Conservation (phyloP, 2,888 invertebrate species). For the Leptinotarsa tumamoca region DNA sequence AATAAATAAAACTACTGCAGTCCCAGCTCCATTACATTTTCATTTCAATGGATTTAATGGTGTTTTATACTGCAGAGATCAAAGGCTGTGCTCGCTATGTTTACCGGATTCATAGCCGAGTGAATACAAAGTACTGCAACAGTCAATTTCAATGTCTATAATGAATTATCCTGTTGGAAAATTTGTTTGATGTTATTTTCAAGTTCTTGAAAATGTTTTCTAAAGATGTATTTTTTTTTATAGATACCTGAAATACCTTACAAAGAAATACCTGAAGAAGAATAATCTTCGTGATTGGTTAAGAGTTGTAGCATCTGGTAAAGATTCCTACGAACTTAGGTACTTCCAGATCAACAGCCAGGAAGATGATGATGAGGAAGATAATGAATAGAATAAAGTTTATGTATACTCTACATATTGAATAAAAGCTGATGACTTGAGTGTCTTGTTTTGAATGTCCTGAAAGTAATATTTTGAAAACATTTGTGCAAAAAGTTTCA, state of each 20-base stretch:
- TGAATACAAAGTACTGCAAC: conserved; percentile 48
- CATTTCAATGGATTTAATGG: conserved; percentile 41
- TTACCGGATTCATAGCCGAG: conserved; percentile 41
- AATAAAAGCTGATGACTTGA: conserved; percentile 8
- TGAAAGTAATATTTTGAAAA: no score
- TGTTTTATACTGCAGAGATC: conserved; percentile 52
- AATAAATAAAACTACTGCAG: conserved; percentile 62
- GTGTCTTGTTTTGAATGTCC: no score
- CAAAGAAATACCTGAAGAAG: conserved; percentile 99
- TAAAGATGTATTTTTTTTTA: conserved; percentile 18
- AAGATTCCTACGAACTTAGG: conserved; percentile 96
- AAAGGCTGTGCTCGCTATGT: conserved; percentile 52
- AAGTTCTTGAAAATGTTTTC: no score
- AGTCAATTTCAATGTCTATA: neutral
- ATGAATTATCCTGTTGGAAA: no score
- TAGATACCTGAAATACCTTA: conserved; percentile 98
- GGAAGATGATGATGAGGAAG: conserved; percentile 84
- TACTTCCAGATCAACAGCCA: conserved; percentile 97
- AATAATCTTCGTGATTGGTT: conserved; percentile 99
- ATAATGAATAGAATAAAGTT: conserved; percentile 77
- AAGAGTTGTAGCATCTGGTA: conserved; percentile 96
- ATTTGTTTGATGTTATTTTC: no score
- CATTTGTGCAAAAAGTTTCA: no score
- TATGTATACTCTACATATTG: conserved; percentile 26
- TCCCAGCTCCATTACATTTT: conserved; percentile 50